Evolutionary conservation across 2,113 vertebrate genomes (phyloP).

Genomic region (Thamnophis sirtalis): DNA sequence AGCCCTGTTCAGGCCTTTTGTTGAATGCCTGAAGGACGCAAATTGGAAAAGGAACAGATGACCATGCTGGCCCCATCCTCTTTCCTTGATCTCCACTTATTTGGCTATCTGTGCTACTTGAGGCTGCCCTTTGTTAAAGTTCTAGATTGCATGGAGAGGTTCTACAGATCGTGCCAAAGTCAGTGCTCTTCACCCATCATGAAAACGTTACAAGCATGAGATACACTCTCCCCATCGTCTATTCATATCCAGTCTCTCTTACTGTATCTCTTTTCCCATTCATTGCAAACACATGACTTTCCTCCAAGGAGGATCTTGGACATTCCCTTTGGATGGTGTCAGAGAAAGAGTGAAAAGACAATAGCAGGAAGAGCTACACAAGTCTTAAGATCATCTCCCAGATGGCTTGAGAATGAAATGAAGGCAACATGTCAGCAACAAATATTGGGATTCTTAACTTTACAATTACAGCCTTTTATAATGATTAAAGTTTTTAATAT

Average conservation of each 20-base stretch:
- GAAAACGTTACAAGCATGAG: not conserved
- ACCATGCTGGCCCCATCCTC: not conserved
- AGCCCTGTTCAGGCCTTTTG: not conserved
- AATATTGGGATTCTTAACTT: no score
- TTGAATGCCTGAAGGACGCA: not conserved
- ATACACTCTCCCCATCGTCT: not conserved
- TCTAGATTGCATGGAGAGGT: not conserved
- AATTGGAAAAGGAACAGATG: not conserved
- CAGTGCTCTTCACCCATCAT: not conserved
- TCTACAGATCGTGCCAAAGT: not conserved
- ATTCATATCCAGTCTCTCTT: not conserved
- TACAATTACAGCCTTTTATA: no score
- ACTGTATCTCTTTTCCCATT: not conserved
- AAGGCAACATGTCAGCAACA: not conserved
- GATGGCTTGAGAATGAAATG: not conserved
- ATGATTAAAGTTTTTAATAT: no score
- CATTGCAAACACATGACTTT: not conserved
- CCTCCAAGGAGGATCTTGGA: not conserved
- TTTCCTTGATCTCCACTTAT: not conserved
- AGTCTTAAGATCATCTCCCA: not conserved
- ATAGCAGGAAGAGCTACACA: not conserved
- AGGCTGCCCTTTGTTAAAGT: not conserved
- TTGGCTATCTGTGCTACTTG: not conserved
- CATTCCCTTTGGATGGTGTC: not conserved
- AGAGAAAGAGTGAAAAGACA: not conserved